Evolutionary conservation across 1,140 invertebrate genomes (phyloP).

Genomic region (Argopecten irradians): DNA sequence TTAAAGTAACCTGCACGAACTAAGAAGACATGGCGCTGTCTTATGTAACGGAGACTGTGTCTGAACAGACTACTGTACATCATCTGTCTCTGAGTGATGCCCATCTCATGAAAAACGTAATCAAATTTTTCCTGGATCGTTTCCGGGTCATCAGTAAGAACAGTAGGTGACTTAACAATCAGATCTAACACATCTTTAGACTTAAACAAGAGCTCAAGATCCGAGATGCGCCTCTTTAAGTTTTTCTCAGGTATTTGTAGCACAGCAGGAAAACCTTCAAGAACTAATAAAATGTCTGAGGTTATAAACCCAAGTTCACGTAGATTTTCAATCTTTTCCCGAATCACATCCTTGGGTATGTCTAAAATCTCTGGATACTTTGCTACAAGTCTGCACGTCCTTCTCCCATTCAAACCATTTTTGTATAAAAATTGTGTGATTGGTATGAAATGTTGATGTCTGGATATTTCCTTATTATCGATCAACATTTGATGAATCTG

Average conservation of each 20-base stretch:
- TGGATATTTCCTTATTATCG: background rate
- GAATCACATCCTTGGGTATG: background rate
- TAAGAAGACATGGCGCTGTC: slow-evolving; percentile 64
- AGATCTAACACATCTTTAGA: slow-evolving; percentile 50
- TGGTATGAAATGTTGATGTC: background rate
- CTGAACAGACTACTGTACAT: slow-evolving; percentile 60
- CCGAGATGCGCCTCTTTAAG: background rate
- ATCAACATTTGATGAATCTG: background rate
- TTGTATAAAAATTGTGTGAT: background rate
- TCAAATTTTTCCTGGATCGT: slow-evolving; percentile 62
- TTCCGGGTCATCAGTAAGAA: slow-evolving; percentile 60
- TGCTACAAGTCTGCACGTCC: background rate
- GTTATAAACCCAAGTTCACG: background rate
- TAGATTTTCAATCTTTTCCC: background rate
- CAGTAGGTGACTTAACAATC: slow-evolving; percentile 50
- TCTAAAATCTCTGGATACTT: background rate
- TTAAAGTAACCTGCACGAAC: slow-evolving; percentile 63
- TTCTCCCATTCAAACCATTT: background rate
- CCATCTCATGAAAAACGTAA: slow-evolving; percentile 68
- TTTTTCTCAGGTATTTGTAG: background rate
- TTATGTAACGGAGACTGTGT: slow-evolving; percentile 64
- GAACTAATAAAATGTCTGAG: background rate
- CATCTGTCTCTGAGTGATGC: slow-evolving; percentile 67
- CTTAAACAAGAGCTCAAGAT: slow-evolving; percentile 54
- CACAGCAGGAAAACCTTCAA: background rate